phyloP scores from a whole-genome alignment of 2,113 vertebrate genomes.

The Rhinichthys klamathensis region DNA sequence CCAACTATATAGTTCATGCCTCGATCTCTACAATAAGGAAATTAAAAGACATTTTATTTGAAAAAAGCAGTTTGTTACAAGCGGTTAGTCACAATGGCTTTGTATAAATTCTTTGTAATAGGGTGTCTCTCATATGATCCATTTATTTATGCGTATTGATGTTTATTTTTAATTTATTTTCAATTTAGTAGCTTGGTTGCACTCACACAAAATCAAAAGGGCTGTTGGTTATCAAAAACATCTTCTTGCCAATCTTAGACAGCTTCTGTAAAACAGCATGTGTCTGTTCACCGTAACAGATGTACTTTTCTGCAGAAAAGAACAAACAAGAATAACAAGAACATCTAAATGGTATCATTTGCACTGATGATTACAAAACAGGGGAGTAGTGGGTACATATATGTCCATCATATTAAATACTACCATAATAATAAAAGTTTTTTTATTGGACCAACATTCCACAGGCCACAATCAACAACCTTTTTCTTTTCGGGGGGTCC shows the following conservation, averaged over 20 bases:
- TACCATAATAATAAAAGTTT: background rate
- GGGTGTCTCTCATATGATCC: background rate
- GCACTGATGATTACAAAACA: background rate
- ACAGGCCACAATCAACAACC: no score
- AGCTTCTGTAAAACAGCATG: slow-evolving; percentile 92
- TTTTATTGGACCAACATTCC: no score
- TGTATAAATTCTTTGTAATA: background rate
- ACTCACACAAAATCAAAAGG: slow-evolving; percentile 98
- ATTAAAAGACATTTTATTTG: background rate
- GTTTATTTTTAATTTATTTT: background rate
- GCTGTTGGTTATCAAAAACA: slow-evolving; percentile 99
- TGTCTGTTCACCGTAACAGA: slow-evolving; percentile 93
- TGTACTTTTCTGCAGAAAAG: slow-evolving; percentile 84
- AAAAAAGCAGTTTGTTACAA: background rate
- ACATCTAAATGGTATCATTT: background rate
- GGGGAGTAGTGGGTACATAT: background rate
- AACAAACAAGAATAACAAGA: background rate
- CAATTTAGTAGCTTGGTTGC: background rate
- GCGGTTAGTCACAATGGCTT: background rate
- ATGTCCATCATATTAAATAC: background rate
- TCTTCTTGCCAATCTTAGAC: slow-evolving; percentile 91
- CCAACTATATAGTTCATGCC: slow-evolving; percentile 97
- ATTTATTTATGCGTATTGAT: background rate
- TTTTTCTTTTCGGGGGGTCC: no score
- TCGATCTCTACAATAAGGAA: slow-evolving; percentile 79